These are phyloP conservation scores for Poecilus cupreus DNA, from an alignment of 2,888 invertebrate species.

Conservation along the genomic window DNA sequence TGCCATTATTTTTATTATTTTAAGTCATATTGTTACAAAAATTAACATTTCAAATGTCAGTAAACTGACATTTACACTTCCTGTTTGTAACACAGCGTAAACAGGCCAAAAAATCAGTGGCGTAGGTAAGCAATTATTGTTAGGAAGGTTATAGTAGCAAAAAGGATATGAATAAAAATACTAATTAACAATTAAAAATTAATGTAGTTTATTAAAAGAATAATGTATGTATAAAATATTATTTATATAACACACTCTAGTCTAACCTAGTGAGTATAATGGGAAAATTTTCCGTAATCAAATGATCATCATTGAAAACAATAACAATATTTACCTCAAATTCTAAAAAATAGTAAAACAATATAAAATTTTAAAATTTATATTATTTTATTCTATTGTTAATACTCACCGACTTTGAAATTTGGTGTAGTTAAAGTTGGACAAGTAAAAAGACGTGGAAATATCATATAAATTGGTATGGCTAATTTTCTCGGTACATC, in stretches of 20 bases:
- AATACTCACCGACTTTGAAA: slow-evolving; percentile 91
- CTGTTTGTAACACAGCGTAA: background rate
- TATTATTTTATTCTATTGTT: background rate
- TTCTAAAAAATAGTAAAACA: slow-evolving; percentile 80
- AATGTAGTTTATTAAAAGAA: background rate
- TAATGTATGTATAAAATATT: background rate
- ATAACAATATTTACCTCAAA: slow-evolving; percentile 96
- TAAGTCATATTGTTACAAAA: background rate
- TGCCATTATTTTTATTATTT: slow-evolving; percentile 30
- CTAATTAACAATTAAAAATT: background rate
- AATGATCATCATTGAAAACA: slow-evolving; percentile 93
- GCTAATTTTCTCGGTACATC: slow-evolving; percentile 87
- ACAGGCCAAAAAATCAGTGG: background rate
- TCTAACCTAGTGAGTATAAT: slow-evolving; percentile 78
- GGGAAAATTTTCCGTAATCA: slow-evolving; percentile 96
- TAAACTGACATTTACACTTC: background rate
- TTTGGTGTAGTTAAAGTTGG: slow-evolving; percentile 92
- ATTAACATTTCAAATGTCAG: background rate
- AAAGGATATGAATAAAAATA: background rate
- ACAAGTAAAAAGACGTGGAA: slow-evolving; percentile 96
- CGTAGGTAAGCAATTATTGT: background rate
- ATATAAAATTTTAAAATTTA: slow-evolving; percentile 60
- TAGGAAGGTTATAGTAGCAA: background rate
- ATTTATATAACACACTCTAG: slow-evolving; percentile 64
- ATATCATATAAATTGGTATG: slow-evolving; percentile 95